Evolutionary conservation across 2,888 invertebrate genomes (phyloP), one percentile per base, ranked within the genome.

Genomic region (Heterodera filipjevi): DNA sequence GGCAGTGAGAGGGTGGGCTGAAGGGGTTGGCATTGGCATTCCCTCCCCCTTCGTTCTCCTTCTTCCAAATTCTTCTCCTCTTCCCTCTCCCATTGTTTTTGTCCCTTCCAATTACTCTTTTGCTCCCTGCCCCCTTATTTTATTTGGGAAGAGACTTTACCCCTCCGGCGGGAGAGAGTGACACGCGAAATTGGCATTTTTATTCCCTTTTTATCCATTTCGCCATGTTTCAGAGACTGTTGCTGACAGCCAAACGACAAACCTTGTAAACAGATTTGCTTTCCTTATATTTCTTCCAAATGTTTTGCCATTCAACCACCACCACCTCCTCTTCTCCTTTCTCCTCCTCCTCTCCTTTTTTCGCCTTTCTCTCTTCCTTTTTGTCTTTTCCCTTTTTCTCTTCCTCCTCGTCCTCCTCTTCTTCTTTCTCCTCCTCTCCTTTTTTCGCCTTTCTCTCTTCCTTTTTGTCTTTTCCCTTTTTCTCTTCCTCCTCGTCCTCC

Each of bases 21-120:
- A 12, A 2, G 39, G 12, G 39, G 39, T 6, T 39, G 39, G 39
- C 12, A 39, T 39, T 39, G 39, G 39, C 39, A 39, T 39, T 12
- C 49, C 19, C 14, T 49, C 19, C 49, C 49, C 19, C 49, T 49
- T 49, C 3, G 16, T 14, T 16, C 49, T 19, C 49, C 30, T 66
- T 32, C 66, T 3, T 19, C 27, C 66, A 66, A 32, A 49, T 19
- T 49, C 49, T 16, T 33, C 68, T 27, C 32, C 3, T 35, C 33
- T 32, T 68, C n/a, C n/a, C n/a, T n/a, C 68, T 33, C 30, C 33
- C 27, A n/a, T 59, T 59, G 10, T 27, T 68, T 32, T 22, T 22
- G 16, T 33, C 68, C 8, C 66, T 2, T 32, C 66, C 68, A 68
- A 68, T 68, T 68, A 68, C 68, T 68, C 66, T 53, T n/a, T 59